These are phyloP conservation scores for Phodopus roborovskii DNA, from an alignment of 2,113 vertebrate genomes.

Conservation along the genomic window DNA sequence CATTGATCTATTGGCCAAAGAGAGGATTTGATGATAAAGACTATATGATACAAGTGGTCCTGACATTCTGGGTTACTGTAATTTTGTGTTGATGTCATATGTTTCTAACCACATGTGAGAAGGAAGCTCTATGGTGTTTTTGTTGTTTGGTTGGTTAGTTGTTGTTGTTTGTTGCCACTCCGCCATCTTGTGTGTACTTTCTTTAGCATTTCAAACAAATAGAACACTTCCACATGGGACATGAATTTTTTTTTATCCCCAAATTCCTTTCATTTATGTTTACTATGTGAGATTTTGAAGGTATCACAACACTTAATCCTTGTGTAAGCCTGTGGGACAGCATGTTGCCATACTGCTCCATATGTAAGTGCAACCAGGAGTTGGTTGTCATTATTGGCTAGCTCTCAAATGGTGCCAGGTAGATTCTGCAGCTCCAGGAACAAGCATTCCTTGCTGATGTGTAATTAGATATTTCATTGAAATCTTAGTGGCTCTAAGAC, in stretches of 20 bases:
- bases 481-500: background rate
- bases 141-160: background rate
- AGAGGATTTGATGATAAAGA: background rate
- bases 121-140: background rate
- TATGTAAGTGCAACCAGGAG: background rate
- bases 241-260: background rate
- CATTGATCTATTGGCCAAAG: background rate
- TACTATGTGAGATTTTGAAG: background rate
- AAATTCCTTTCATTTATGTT: background rate
- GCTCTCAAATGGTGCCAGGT: background rate
- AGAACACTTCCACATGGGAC: background rate
- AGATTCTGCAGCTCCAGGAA: conserved; percentile 1
- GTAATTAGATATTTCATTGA: conserved; percentile 11
- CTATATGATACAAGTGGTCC: background rate
- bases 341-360: background rate
- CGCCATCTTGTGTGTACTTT: background rate
- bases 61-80: background rate
- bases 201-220: conserved; percentile 41
- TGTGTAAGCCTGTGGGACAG: fast-evolving
- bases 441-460: background rate
- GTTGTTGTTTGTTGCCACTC: background rate
- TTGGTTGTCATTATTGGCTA: background rate
- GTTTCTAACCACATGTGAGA: background rate
- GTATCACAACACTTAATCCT: background rate
- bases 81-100: background rate